Conservation (phyloP, 2,888 invertebrate genomes). For the Andrena bicolor region DNA sequence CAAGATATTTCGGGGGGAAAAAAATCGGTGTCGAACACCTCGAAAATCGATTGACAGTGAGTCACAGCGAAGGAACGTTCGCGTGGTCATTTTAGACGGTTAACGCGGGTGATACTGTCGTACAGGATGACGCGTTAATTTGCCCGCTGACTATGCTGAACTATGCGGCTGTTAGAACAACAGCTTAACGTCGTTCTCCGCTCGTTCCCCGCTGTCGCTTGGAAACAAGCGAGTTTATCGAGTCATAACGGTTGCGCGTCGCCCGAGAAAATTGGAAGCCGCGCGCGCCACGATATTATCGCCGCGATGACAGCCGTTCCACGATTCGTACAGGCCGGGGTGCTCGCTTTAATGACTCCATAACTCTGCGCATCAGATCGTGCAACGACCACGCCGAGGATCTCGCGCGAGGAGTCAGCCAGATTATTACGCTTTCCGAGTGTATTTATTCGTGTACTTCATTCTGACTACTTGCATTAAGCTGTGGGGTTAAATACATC, state of each 20-base stretch:
- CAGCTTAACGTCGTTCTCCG: constrained; percentile 30
- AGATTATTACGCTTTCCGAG: constrained; percentile 4
- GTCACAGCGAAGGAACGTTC: too few relatives aligned
- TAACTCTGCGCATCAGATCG: constrained; percentile 21
- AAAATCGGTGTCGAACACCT: too few relatives aligned
- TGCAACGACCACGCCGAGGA: not conserved
- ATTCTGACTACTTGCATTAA: not conserved
- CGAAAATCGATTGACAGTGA: too few relatives aligned
- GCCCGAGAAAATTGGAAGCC: constrained; percentile 55
- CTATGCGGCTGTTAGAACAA: constrained; percentile 20
- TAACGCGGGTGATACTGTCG: not conserved
- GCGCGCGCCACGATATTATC: constrained; percentile 43
- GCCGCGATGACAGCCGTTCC: constrained; percentile 45
- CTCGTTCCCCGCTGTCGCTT: constrained; percentile 24
- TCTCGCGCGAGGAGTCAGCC: not conserved
- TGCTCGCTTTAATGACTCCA: constrained; percentile 33
- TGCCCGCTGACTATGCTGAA: not conserved
- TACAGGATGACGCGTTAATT: constrained; percentile 22
- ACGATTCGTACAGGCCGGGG: constrained; percentile 9
- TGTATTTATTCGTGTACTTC: not conserved
- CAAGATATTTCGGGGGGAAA: too few relatives aligned
- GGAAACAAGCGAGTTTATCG: constrained; percentile 62
- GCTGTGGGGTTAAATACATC: not conserved
- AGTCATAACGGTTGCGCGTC: constrained; percentile 34
- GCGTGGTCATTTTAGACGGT: not conserved